Evolutionary conservation across 2,797 vertebrate species (phyloP), one percentile per base, ranked within the genome.

Genomic region (Sus cebifrons): DNA sequence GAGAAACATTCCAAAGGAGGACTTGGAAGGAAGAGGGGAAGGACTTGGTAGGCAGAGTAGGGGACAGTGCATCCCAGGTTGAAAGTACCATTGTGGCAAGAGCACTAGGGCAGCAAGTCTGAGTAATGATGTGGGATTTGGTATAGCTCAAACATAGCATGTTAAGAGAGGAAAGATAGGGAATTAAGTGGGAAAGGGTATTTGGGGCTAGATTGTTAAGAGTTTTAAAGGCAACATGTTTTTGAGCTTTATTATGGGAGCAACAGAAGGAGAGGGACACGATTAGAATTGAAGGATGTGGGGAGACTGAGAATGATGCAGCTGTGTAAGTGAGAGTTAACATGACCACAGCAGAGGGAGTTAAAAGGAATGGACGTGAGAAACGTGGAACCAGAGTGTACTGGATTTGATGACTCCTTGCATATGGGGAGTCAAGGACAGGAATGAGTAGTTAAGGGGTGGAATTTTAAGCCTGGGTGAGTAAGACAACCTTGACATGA

Each of bases 131-230:
- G 54, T 10, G 27, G 44, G 68, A 77, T 29, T 18, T 77, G 54
- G 27, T 56, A n/a, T 14, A 56, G 62, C 27, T 29, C 27, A 44
- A 65, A 62, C 11, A 29, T 0, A 56, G n/a, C n/a, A 32, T 2
- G 1, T 0, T 0, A 4, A 27, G 32, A 49, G 0, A 15, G 25
- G 62, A 74, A 64, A 64, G 74, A 52, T 0, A 23, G 75, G 32
- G 18, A 64, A 10, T 15, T 36, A 81, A 62, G 75, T 54, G 62
- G 70, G 40, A 70, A 15, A 20, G 62, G n/a, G 6, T 2, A 6
- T 36, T 86, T 60, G 60, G 13, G 27, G n/a, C 11, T 44, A 73
- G 74, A 40, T 4, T 67, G 36, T 21, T 85, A 73, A 75, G 20
- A 11, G 12, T 44, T 92, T 52, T 75, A 81, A n/a, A 56, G 12